Evolutionary conservation across 2,113 vertebrate genomes (phyloP).

Genomic region (Ciconia stormi): DNA sequence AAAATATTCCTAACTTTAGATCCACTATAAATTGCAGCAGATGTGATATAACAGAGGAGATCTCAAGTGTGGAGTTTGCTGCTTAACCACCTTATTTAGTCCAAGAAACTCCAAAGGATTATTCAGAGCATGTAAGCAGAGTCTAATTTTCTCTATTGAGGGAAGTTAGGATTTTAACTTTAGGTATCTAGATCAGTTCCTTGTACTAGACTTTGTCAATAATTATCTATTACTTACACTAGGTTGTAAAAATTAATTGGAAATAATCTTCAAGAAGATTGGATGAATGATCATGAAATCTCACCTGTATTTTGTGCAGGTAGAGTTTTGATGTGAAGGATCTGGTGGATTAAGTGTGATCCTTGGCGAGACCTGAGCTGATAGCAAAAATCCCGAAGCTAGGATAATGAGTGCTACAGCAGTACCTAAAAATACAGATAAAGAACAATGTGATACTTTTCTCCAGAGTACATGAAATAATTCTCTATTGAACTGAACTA

Average conservation of each 20-base stretch:
- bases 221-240: neutral
- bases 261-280: neutral
- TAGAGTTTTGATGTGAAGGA: conserved; percentile 83
- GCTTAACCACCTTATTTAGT: neutral
- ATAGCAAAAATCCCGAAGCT: conserved; percentile 89
- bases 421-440: conserved; percentile 81
- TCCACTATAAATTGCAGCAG: neutral
- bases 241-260: neutral
- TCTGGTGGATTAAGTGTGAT: conserved; percentile 84
- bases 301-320: conserved; percentile 91
- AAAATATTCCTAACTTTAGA: neutral
- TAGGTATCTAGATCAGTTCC: neutral
- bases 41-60: neutral
- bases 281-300: conserved; percentile 24
- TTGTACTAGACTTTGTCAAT: neutral
- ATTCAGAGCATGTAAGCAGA: neutral
- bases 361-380: conserved; percentile 89
- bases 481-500: neutral
- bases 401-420: conserved; percentile 87
- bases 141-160: neutral
- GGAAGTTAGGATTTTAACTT: neutral
- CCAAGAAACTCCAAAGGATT: neutral
- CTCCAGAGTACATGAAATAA: conserved; percentile 1
- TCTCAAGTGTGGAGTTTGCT: neutral
- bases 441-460: conserved; percentile 23